These are phyloP conservation scores for Hydrochoerus hydrochaeris DNA, from an alignment of 2,113 vertebrate species.

Conservation along the genomic window DNA sequence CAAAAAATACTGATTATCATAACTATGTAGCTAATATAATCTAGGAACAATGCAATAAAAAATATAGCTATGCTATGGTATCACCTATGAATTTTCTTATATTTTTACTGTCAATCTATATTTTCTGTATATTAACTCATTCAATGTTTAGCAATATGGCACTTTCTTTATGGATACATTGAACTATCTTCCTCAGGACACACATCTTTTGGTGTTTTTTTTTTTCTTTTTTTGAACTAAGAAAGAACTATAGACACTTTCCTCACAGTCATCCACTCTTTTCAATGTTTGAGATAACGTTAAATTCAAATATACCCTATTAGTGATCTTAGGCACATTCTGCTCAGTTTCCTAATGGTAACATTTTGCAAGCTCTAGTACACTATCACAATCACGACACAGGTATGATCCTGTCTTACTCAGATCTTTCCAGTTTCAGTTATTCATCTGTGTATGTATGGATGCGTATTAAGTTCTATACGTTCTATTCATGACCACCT, in stretches of 20 bases:
- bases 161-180: neutral
- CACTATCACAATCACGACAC: neutral
- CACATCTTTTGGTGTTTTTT: neutral
- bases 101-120: neutral
- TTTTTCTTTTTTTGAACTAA: neutral
- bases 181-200: neutral
- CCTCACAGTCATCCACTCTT: slow-evolving; percentile 11
- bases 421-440: neutral
- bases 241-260: neutral
- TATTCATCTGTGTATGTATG: neutral
- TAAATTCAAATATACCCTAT: neutral
- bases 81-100: neutral
- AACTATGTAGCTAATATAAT: neutral
- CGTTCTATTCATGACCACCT: no score
- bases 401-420: neutral
- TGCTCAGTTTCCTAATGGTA: neutral
- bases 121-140: neutral
- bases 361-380: slow-evolving; percentile 22
- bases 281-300: neutral
- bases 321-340: neutral
- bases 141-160: neutral
- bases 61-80: neutral
- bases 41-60: slow-evolving; percentile 23
- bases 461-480: neutral
- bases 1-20: neutral